Evolutionary conservation across 1,140 invertebrate species (phyloP).

Genomic region (Holotrichia oblita): DNA sequence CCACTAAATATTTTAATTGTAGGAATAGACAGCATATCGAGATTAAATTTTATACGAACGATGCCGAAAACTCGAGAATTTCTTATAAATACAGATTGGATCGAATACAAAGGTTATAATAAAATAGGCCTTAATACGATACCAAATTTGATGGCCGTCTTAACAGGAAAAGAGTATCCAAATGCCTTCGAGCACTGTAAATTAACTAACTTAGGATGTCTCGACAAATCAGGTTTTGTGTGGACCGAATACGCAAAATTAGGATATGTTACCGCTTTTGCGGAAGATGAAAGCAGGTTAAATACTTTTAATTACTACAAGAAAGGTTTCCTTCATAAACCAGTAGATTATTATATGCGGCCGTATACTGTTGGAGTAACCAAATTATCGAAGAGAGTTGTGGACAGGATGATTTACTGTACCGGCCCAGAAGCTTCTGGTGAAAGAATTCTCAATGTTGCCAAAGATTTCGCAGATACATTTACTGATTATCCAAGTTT

Average conservation of each 20-base stretch:
- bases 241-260: slow-evolving; percentile 69
- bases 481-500: slow-evolving; percentile 69
- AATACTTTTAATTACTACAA: slow-evolving; percentile 74
- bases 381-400: slow-evolving; percentile 61
- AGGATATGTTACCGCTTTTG: slow-evolving; percentile 72
- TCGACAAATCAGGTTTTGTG: slow-evolving; percentile 70
- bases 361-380: slow-evolving; percentile 72
- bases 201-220: background rate
- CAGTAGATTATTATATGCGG: slow-evolving; percentile 79
- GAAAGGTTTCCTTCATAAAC: slow-evolving; percentile 70
- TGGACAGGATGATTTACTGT: slow-evolving; percentile 62
- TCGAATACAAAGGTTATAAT: slow-evolving; percentile 70
- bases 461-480: slow-evolving; percentile 67
- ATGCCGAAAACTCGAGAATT: slow-evolving; percentile 78
- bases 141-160: slow-evolving; percentile 81
- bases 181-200: background rate
- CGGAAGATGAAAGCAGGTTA: slow-evolving; percentile 69
- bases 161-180: background rate
- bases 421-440: slow-evolving; percentile 64
- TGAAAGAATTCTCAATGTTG: slow-evolving; percentile 68
- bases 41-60: slow-evolving; percentile 77
- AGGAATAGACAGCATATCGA: slow-evolving; percentile 85
- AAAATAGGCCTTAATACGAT: slow-evolving; percentile 84
- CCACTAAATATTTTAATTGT: slow-evolving; percentile 74
- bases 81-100: slow-evolving; percentile 65